Evolutionary conservation across 2,797 vertebrate genomes (phyloP).

Genomic region (Lateolabrax maculatus): DNA sequence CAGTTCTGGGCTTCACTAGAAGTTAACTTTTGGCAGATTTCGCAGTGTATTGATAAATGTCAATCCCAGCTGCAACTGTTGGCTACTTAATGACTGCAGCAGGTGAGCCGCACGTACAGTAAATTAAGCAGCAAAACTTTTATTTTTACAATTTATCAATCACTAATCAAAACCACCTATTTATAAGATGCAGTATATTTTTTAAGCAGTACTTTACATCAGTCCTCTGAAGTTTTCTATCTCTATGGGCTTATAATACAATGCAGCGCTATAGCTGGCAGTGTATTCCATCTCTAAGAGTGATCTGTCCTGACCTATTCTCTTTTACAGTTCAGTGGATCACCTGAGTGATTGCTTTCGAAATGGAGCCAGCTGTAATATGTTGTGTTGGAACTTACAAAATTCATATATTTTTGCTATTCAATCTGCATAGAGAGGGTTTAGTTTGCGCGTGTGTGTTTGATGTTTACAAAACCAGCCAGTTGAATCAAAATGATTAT

Average conservation of each 20-base stretch:
- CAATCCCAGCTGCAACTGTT: no score
- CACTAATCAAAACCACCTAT: neutral
- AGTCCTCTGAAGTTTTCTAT: neutral
- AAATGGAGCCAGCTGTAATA: slow-evolving; percentile 18
- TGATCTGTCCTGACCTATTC: slow-evolving; percentile 10
- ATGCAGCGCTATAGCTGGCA: neutral
- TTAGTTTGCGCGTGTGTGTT: neutral
- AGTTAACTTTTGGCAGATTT: neutral
- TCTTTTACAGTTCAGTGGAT: slow-evolving; percentile 12
- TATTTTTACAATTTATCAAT: neutral
- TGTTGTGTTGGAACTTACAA: neutral
- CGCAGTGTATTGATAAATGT: neutral
- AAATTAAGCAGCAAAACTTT: neutral
- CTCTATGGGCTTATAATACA: neutral
- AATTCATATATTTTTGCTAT: neutral
- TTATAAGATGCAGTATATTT: neutral
- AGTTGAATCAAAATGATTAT: neutral
- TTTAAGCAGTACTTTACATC: neutral
- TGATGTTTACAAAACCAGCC: neutral
- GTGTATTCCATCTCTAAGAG: slow-evolving; percentile 1
- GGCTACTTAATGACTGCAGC: neutral
- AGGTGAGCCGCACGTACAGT: neutral
- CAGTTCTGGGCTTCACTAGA: no score
- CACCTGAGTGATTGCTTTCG: slow-evolving; percentile 11
- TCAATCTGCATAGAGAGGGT: neutral